These are phyloP conservation scores for Drosophila nannoptera DNA, from an alignment of 1,140 invertebrate species.

Conservation along the genomic window DNA sequence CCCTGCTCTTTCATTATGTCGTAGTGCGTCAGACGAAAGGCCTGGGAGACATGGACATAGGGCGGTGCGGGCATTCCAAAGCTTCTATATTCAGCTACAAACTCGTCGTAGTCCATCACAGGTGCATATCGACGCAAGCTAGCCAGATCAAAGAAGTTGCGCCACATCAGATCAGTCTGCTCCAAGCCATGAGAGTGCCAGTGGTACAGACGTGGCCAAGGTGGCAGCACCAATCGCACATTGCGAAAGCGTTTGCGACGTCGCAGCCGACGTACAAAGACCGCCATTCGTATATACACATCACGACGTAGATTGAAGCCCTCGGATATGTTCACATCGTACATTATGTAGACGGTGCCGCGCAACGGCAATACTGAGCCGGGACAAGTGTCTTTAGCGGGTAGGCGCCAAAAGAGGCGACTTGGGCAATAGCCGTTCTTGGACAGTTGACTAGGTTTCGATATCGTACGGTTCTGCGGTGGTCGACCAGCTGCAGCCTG, in stretches of 20 bases:
- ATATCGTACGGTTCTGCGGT: slow-evolving; percentile 20
- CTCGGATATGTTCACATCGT: slow-evolving; percentile 96
- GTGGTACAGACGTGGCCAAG: slow-evolving; percentile 94
- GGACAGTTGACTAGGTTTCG: not conserved
- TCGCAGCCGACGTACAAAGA: slow-evolving; percentile 85
- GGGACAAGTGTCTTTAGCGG: slow-evolving; percentile 44
- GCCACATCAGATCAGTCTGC: slow-evolving; percentile 82
- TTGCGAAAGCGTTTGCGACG: slow-evolving; percentile 79
- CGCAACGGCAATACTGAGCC: slow-evolving; percentile 32
- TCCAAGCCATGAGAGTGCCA: slow-evolving; percentile 86
- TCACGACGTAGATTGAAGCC: slow-evolving; percentile 98
- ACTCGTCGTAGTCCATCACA: slow-evolving; percentile 93
- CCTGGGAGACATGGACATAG: slow-evolving; percentile 81
- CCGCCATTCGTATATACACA: slow-evolving; percentile 95
- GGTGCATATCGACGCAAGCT: slow-evolving; percentile 90
- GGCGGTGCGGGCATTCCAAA: slow-evolving; percentile 63
- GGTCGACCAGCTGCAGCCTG: not conserved
- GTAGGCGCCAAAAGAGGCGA: slow-evolving; percentile 25
- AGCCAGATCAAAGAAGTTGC: slow-evolving; percentile 90
- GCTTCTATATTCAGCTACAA: slow-evolving; percentile 80
- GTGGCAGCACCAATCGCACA: slow-evolving; percentile 89
- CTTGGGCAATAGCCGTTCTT: slow-evolving; percentile 27
- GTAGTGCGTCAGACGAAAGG: slow-evolving; percentile 92
- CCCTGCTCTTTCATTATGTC: slow-evolving; percentile 90
- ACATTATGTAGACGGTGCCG: slow-evolving; percentile 81